Base-by-base conservation (phyloP, 2,797 vertebrate genomes). In the Phataginus tetradactyla region DNA sequence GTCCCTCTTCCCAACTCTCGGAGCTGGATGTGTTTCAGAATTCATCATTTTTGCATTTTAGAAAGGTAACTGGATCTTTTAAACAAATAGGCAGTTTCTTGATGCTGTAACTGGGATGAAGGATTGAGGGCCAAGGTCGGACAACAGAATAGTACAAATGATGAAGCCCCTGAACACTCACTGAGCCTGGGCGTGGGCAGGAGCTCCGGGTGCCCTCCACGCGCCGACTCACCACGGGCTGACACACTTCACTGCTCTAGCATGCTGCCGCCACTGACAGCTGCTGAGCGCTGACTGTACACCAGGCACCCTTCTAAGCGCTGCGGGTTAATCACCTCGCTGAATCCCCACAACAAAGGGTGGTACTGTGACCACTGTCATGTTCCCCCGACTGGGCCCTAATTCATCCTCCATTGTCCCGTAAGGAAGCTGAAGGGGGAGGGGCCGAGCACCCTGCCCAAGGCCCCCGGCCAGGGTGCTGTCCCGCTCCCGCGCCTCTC, bases 211-310 rank as follows among this genome's bases (percentile, higher is more conserved):
- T 12, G 64, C 74, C 34, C 29, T 3, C 5, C 29, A 23, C 4
- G 2, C 21, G 9, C 53, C 3, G 63, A 37, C 34, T 34, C 51
- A 1, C 51, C 45, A 2, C 11, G 45, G 45, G 45, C 71, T 5
- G 39, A 8, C 5, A 8, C 25, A 3, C 23, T 13, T 68, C 3
- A 17, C 51, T 20, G 32, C 11, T 11, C 32, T 4, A 14, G 32
- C 17, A 29, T 0, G 0, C 3, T 3, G n/a, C 10, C 25, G 15
- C n/a, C 1, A 10, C 49, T n/a, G 34, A 49, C 42, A 21, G 2
- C 79, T n/a, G 5, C 0, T 3, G 23, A 77, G 64, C 1, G 0
- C 21, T 4, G 29, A 61, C 15, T 1, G 37, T 10, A 4, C 4
- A 27, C 29, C 55, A 49, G 21, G 55, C 20, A 9, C 51, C 49